These are phyloP conservation scores for Sitobion miscanthi DNA, from an alignment of 1,140 invertebrate genomes.

Conservation along the genomic window DNA sequence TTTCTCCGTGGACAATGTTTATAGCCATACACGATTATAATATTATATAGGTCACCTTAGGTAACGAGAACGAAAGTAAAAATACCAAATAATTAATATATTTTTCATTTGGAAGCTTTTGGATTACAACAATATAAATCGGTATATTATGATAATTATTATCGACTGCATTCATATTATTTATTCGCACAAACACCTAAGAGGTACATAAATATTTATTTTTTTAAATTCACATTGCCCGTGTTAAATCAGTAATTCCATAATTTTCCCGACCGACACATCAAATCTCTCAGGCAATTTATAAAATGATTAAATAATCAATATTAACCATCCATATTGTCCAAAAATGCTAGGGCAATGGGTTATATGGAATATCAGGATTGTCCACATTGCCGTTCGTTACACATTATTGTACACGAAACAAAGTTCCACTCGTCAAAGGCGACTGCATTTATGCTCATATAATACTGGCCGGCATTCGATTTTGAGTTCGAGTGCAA, in stretches of 20 bases:
- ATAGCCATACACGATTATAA: neutral
- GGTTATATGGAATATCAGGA: no score
- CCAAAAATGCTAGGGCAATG: neutral
- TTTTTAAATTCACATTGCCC: neutral
- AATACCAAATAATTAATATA: neutral
- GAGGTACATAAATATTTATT: neutral
- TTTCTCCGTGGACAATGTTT: neutral
- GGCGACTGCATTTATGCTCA: no score
- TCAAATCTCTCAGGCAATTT: no score
- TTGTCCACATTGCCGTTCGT: no score
- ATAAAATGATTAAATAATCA: no score
- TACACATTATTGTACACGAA: neutral
- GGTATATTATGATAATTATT: neutral
- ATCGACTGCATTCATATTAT: neutral
- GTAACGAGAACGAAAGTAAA: neutral
- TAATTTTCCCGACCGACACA: no score
- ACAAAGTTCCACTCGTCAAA: neutral
- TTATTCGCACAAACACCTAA: neutral
- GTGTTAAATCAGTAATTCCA: neutral
- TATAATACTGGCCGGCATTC: neutral
- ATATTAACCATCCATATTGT: no score
- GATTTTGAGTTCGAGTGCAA: neutral
- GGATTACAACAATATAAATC: neutral
- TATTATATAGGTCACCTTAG: neutral
- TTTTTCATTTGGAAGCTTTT: neutral